Base-by-base conservation (phyloP, 2,113 vertebrate genomes). In the Ursus arctos region DNA sequence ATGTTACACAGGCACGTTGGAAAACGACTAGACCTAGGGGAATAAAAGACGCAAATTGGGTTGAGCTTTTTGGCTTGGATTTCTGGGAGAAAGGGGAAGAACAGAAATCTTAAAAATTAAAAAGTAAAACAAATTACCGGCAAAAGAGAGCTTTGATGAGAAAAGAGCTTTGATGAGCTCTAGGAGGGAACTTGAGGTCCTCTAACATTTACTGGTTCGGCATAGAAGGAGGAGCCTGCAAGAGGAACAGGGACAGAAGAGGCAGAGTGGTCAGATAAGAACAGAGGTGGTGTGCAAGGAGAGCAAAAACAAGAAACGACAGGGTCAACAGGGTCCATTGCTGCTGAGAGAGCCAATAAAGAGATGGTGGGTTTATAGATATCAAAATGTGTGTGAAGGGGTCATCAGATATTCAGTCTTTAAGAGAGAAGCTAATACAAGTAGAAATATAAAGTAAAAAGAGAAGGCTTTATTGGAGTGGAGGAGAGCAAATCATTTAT, bases 81-180 rank as follows among this genome's bases (percentile, higher is more conserved):
- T 87, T 57, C 36, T 76, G 36, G 26, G 33, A 43, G 2, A 4
- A 51, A 82, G 3, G 21, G 14, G 26, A 81, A 83, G 49, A 87
- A 90, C 6, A 67, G 49, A 95, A 88, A 80, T 36, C 59, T 80
- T 80, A 84, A 96, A 83, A 67, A 12, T 67, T 26, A 55, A 77
- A 82, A 96, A 53, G 21, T 61, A 76, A 59, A 91, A 53, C 24
- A 72, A 74, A 67, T 71, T 36, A n/a, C 2, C 51, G 61, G 18
- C 51, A 86, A 28, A 83, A 83, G 80, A 91, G 33, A 90, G 79
- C 55, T 67, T 31, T n/a, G 28, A 85, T 67, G 61, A 83, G 19
- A 13, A 90, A 95, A 90, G 59, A 22, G 67, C 63, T 67, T 36
- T 71, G n/a, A 43, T 74, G 67, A 69, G 33, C 36, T 69, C 18